These are phyloP conservation scores for Seira sanloemensis DNA, from an alignment of 2,888 invertebrate genomes.

Conservation along the genomic window DNA sequence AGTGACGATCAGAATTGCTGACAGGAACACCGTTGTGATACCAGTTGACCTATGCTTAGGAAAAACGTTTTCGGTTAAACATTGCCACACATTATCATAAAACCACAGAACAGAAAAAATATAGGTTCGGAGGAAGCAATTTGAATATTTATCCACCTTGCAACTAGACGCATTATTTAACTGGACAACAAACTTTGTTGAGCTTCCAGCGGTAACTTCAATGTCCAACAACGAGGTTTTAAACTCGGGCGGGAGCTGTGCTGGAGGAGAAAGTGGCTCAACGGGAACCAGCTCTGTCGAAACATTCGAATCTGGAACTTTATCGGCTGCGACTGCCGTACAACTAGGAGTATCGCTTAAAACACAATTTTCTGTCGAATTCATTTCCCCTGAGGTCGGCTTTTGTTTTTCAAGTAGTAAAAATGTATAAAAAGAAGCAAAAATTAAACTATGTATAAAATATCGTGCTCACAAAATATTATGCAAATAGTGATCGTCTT, in stretches of 20 bases:
- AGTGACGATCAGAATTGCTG: slow-evolving; percentile 22
- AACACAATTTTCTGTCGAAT: slow-evolving; percentile 55
- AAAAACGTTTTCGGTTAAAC: no score
- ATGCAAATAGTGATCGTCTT: no score
- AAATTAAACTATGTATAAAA: no score
- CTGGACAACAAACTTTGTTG: slow-evolving; percentile 57
- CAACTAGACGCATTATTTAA: slow-evolving; percentile 34
- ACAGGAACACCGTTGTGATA: slow-evolving; percentile 53
- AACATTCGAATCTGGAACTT: no score
- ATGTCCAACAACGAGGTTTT: slow-evolving; percentile 50
- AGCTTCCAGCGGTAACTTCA: slow-evolving; percentile 53
- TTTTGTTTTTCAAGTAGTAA: no score
- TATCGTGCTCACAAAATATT: no score
- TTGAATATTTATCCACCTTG: no score
- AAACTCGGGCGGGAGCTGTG: slow-evolving; percentile 47
- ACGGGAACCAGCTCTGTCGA: background rate
- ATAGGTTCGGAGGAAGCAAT: no score
- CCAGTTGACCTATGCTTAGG: slow-evolving; percentile 57
- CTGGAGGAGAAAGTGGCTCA: background rate
- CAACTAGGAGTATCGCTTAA: background rate
- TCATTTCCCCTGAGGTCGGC: no score
- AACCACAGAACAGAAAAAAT: no score
- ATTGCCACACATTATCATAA: no score
- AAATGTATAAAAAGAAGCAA: no score
- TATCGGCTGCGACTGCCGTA: background rate